Conservation (phyloP, 1,140 invertebrate species). For the Antheraea pernyi region DNA sequence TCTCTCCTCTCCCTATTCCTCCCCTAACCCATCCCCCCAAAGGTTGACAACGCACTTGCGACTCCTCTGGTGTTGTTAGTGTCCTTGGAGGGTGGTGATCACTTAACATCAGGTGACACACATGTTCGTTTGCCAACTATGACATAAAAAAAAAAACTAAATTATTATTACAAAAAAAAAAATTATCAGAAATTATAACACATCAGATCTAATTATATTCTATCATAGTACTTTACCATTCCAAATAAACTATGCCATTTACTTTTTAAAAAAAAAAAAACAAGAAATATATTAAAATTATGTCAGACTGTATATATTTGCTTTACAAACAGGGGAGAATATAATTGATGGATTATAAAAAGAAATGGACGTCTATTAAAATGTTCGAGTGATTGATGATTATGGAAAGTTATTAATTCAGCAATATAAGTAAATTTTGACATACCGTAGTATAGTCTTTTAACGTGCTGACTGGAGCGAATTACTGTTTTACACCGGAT, state of each 20-base stretch:
- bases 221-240: no score
- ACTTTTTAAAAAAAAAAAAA: background rate
- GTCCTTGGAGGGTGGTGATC: no score
- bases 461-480: background rate
- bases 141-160: no score
- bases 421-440: background rate
- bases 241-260: no score
- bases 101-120: no score
- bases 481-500: background rate
- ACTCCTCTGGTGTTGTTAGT: no score
- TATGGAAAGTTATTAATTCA: conserved; percentile 2
- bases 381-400: conserved; percentile 11
- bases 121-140: no score
- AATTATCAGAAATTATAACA: background rate
- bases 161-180: background rate
- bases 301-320: background rate
- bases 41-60: no score
- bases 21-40: no score
- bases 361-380: conserved; percentile 15
- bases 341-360: conserved; percentile 11
- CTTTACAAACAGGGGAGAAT: background rate
- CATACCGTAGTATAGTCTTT: background rate
- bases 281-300: background rate
- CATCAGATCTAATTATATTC: no score
- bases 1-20: no score